Evolutionary conservation across 2,113 vertebrate species (phyloP).

Genomic region (Oncorhynchus masou): DNA sequence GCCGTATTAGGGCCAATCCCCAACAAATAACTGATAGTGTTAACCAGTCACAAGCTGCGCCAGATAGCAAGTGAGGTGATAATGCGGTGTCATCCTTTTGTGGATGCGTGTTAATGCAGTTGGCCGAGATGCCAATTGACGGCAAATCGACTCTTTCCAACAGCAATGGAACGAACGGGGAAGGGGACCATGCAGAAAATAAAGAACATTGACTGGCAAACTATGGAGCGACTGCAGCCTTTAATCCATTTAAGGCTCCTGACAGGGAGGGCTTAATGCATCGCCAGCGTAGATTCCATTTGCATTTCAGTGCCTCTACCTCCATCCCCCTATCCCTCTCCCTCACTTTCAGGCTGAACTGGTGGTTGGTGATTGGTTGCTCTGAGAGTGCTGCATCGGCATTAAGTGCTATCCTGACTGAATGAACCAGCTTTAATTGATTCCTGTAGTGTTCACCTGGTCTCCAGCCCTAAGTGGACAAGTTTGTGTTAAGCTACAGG

Average conservation of each 20-base stretch:
- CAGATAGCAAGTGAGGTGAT: conserved; percentile 87
- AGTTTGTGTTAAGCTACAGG: neutral
- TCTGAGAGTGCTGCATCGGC: conserved; percentile 44
- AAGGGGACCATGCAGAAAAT: conserved; percentile 71
- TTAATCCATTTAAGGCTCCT: conserved; percentile 87
- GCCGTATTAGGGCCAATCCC: conserved; percentile 79
- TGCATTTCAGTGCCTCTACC: conserved; percentile 51
- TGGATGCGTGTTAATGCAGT: conserved; percentile 91
- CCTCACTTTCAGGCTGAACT: conserved; percentile 38
- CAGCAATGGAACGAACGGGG: conserved; percentile 59
- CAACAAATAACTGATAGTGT: conserved; percentile 80
- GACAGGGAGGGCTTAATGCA: conserved; percentile 89
- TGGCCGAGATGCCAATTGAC: conserved; percentile 81
- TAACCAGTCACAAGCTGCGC: conserved; percentile 87
- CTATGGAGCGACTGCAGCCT: conserved; percentile 81
- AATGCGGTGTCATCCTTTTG: conserved; percentile 83
- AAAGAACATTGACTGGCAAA: conserved; percentile 88
- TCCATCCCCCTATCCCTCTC: conserved; percentile 9
- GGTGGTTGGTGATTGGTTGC: conserved; percentile 68
- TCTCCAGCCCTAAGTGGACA: conserved; percentile 17
- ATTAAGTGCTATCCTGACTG: conserved; percentile 24
- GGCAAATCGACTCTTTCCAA: conserved; percentile 86
- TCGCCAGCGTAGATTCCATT: conserved; percentile 74
- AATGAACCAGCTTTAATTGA: conserved; percentile 41
- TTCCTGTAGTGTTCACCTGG: conserved; percentile 36